Percentiles rank a stretch among this genome's conserved stretches.
Evolutionary conservation across 2,888 invertebrate genomes (phyloP).

Genomic region (Apamea monoglypha): DNA sequence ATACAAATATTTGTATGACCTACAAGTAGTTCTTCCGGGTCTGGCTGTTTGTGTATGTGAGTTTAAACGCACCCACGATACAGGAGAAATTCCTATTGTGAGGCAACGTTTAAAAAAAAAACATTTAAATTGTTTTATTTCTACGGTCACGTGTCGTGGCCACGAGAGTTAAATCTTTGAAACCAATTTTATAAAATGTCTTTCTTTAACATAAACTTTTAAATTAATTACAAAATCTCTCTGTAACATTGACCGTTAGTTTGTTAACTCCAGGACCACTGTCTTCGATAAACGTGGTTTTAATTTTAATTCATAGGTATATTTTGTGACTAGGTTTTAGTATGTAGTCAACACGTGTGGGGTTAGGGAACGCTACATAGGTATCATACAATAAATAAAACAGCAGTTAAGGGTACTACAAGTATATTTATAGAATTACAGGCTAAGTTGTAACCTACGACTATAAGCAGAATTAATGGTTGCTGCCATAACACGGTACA

Average conservation of each 20-base stretch:
- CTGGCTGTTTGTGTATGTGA: too few relatives aligned
- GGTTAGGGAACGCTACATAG: not conserved
- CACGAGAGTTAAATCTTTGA: not conserved
- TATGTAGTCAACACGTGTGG: not conserved
- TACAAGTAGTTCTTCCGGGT: too few relatives aligned
- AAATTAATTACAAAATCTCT: not conserved
- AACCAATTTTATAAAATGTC: not conserved
- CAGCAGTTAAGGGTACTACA: conserved; percentile 64
- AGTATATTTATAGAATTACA: conserved; percentile 70
- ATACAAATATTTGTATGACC: too few relatives aligned
- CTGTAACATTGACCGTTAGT: not conserved
- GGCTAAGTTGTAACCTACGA: conserved; percentile 60
- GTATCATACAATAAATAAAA: conserved; percentile 63
- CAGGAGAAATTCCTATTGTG: too few relatives aligned
- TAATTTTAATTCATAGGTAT: not conserved
- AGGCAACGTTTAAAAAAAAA: too few relatives aligned
- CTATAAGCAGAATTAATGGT: conserved; percentile 69
- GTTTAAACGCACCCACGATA: too few relatives aligned
- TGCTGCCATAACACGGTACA: conserved; percentile 46
- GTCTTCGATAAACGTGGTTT: not conserved
- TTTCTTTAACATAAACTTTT: not conserved
- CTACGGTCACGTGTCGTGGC: too few relatives aligned
- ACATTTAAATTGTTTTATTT: not conserved
- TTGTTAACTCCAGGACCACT: too few relatives aligned
- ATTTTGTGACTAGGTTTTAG: not conserved